Evolutionary conservation across 2,113 vertebrate genomes (phyloP).

Genomic region (Trochalopteron elliotii): DNA sequence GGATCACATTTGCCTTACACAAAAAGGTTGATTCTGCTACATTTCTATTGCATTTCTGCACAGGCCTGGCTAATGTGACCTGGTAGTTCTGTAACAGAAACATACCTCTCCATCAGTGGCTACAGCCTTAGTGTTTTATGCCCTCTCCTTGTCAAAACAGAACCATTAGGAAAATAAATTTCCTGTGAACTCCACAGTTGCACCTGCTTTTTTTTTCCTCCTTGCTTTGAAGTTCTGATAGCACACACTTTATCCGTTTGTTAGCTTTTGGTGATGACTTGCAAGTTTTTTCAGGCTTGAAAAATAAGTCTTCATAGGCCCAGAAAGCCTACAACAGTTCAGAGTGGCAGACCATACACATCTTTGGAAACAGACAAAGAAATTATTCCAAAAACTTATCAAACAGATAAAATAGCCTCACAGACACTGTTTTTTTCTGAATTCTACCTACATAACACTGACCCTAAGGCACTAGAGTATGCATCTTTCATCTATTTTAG

Average conservation of each 20-base stretch:
- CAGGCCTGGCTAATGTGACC: not conserved
- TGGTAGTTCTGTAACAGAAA: not conserved
- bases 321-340: not conserved
- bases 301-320: not conserved
- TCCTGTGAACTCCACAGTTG: not conserved
- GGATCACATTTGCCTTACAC: not conserved
- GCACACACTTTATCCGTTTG: not conserved
- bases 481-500: not conserved
- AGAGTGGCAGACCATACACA: not conserved
- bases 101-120: not conserved
- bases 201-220: not conserved
- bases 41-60: not conserved
- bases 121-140: not conserved
- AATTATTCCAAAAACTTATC: not conserved
- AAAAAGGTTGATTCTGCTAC: not conserved
- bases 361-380: not conserved
- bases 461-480: not conserved
- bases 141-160: not conserved
- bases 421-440: not conserved
- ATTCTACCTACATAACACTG: not conserved
- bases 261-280: not conserved
- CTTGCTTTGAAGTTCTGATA: conserved; percentile 19
- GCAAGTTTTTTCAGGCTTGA: not conserved
- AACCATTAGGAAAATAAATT: not conserved
- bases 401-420: not conserved